Conservation (phyloP, 2,888 invertebrate genomes). For the Agriopis leucophaearia region DNA sequence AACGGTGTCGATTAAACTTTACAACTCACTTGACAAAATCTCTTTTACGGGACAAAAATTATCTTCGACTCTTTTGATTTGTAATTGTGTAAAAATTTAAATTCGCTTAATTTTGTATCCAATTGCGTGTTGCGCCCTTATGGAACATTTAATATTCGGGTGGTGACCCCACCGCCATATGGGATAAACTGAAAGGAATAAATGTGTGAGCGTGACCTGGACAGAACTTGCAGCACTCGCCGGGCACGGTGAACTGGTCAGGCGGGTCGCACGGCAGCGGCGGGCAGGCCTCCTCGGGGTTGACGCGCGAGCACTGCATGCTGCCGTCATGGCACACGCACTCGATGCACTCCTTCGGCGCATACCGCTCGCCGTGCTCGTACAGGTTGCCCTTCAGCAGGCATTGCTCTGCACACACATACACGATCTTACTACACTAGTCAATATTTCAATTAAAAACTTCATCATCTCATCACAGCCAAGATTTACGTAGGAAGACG, state of each 20-base stretch:
- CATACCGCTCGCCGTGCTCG: conserved; percentile 92
- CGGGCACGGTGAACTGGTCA: conserved; percentile 93
- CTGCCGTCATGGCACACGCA: conserved; percentile 94
- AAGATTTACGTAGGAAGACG: too few species aligned
- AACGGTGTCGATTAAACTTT: background rate
- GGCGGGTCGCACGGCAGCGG: conserved; percentile 91
- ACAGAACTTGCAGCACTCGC: conserved; percentile 96
- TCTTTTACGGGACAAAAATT: too few species aligned
- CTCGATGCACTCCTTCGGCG: conserved; percentile 91
- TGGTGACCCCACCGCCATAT: too few species aligned
- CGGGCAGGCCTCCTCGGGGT: conserved; percentile 92
- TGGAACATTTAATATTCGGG: too few species aligned
- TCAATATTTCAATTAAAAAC: too few species aligned
- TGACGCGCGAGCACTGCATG: conserved; percentile 91
- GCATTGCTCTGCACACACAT: conserved; percentile 88
- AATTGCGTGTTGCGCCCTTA: too few species aligned
- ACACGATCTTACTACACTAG: background rate
- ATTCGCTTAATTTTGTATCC: background rate
- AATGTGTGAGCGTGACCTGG: conserved; percentile 86
- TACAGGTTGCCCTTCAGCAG: conserved; percentile 89
- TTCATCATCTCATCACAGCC: too few species aligned
- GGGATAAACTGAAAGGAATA: too few species aligned
- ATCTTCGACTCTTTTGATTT: too few species aligned
- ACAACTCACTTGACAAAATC: too few species aligned
- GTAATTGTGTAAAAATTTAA: too few species aligned